Percentiles rank a stretch among this genome's conserved stretches.
Evolutionary conservation across 2,797 vertebrate species (phyloP).

Genomic region (Phyllotis vaccarum): DNA sequence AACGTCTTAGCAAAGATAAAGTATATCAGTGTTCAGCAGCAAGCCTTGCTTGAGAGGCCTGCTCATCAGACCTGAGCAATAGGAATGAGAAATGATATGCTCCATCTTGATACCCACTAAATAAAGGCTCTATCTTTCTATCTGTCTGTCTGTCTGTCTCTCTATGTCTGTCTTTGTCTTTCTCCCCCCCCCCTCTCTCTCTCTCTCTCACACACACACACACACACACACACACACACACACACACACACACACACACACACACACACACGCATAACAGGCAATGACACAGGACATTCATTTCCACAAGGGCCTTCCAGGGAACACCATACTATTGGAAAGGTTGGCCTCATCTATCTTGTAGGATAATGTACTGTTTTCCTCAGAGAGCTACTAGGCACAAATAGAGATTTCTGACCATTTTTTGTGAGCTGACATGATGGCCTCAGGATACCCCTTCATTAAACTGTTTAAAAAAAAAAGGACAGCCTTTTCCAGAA

Average conservation of each 20-base stretch:
- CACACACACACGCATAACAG: not conserved
- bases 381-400: conserved; percentile 49
- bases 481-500: conserved; percentile 36
- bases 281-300: not conserved
- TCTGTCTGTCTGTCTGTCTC: too few species aligned
- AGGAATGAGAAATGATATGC: not conserved
- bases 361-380: conserved; percentile 67
- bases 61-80: not conserved
- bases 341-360: conserved; percentile 57
- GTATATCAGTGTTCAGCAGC: accelerated
- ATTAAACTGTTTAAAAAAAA: conserved; percentile 51
- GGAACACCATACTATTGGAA: not conserved
- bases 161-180: not conserved
- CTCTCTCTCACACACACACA: not conserved
- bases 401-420: conserved; percentile 74
- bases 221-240: too few species aligned
- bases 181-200: not conserved
- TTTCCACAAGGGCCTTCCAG: conserved; percentile 49
- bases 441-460: conserved; percentile 60
- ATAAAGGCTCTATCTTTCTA: too few species aligned
- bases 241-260: too few species aligned
- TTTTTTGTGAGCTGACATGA: conserved; percentile 71
- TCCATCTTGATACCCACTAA: not conserved
- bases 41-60: not conserved
- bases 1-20: too few species aligned